phyloP scores from a whole-genome alignment of 2,888 invertebrate genomes.

The Erebia palarica region DNA sequence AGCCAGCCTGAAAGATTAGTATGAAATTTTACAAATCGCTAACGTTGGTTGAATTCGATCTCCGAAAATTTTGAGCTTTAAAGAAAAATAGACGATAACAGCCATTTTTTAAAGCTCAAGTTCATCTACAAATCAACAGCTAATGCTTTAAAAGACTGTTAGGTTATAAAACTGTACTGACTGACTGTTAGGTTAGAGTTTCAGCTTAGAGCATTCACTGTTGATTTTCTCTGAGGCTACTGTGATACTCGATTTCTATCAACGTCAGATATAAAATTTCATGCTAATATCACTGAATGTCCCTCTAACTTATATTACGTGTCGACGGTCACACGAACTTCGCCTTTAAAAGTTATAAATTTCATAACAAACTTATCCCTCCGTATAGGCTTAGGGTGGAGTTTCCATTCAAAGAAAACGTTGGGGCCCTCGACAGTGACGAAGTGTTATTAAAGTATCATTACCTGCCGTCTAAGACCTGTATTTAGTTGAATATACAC shows the following conservation, averaged over 20 bases:
- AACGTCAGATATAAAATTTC: background rate
- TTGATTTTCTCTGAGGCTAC: no score
- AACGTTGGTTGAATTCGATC: no score
- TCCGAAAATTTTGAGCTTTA: no score
- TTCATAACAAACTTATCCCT: constrained; percentile 52
- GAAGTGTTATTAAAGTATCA: constrained; percentile 19
- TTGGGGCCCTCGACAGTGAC: constrained; percentile 11
- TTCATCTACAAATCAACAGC: no score
- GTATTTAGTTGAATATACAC: constrained; percentile 1
- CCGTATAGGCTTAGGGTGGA: constrained; percentile 46
- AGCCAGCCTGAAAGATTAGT: background rate
- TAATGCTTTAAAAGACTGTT: no score
- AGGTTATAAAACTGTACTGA: no score
- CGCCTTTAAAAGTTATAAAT: constrained; percentile 53
- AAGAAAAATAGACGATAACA: no score
- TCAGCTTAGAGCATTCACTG: no score
- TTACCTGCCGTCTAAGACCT: constrained; percentile 6
- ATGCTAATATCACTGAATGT: background rate
- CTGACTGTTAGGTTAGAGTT: no score
- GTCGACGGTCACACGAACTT: constrained; percentile 53
- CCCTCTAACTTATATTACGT: constrained; percentile 51
- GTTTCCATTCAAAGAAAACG: constrained; percentile 29
- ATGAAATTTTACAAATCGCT: background rate
- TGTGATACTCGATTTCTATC: background rate
- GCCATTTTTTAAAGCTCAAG: no score